Percentiles rank a stretch among this genome's conserved stretches.
These are phyloP conservation scores for Augiades crinisus DNA, from an alignment of 2,888 invertebrate species.

Conservation along the genomic window DNA sequence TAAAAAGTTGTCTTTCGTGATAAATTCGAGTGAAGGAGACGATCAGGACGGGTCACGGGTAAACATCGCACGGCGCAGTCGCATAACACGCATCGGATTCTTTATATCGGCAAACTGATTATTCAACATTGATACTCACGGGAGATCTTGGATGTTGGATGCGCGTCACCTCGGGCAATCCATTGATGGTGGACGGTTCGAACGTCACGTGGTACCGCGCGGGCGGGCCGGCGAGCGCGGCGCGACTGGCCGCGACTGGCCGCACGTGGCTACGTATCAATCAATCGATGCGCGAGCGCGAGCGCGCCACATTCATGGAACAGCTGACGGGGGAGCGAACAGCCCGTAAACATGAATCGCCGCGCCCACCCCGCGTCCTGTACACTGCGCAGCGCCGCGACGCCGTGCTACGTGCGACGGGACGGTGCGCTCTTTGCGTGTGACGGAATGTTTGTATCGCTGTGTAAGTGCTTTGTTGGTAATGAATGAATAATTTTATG, in stretches of 20 bases:
- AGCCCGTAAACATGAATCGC: conserved; percentile 75
- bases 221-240: conserved; percentile 62
- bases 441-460: too few relatives aligned
- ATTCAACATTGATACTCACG: conserved; percentile 43
- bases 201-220: conserved; percentile 52
- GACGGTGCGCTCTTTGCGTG: conserved; percentile 22
- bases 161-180: conserved; percentile 69
- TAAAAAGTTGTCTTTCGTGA: conserved; percentile 37
- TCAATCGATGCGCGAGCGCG: conserved; percentile 74
- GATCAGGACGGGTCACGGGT: conserved; percentile 37
- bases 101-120: conserved; percentile 54
- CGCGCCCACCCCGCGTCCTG: conserved; percentile 36
- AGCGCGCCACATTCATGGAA: conserved; percentile 76
- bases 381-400: conserved; percentile 35
- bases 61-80: conserved; percentile 65
- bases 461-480: too few relatives aligned
- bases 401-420: conserved; percentile 25
- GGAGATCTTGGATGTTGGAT: conserved; percentile 27
- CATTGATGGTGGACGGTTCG: conserved; percentile 61
- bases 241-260: conserved; percentile 48
- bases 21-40: conserved; percentile 42
- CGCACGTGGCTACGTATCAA: conserved; percentile 61
- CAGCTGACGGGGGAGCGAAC: conserved; percentile 68
- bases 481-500: too few relatives aligned
- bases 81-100: conserved; percentile 35